phyloP scores from a whole-genome alignment of 2,888 invertebrate species.

The Parnassius apollo region DNA sequence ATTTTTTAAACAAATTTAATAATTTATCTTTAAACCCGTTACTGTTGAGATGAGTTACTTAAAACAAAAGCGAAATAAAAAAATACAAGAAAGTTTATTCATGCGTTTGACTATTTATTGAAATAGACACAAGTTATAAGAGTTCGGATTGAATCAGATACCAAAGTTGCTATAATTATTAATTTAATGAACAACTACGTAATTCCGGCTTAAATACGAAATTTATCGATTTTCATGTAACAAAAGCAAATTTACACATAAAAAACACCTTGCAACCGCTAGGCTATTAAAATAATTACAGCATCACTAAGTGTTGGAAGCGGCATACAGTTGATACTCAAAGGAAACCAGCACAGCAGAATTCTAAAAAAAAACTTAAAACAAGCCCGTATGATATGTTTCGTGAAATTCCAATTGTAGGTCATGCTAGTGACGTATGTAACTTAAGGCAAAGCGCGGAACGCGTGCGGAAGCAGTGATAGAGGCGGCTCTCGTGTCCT shows the following conservation, averaged over 20 bases:
- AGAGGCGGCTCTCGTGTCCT: slow-evolving; percentile 62
- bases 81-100: slow-evolving; percentile 2
- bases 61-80: slow-evolving; percentile 6
- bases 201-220: slow-evolving; percentile 10
- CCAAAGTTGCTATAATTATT: background rate
- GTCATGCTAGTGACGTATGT: slow-evolving; percentile 34
- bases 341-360: slow-evolving; percentile 63
- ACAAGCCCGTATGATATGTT: slow-evolving; percentile 64
- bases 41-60: slow-evolving; percentile 11
- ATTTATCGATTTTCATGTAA: background rate
- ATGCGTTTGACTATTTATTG: slow-evolving; percentile 8
- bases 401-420: slow-evolving; percentile 24
- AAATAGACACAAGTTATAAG: background rate
- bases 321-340: slow-evolving; percentile 53
- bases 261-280: slow-evolving; percentile 35
- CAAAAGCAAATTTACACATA: slow-evolving; percentile 16
- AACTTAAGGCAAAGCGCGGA: slow-evolving; percentile 22
- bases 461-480: slow-evolving; percentile 40
- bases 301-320: slow-evolving; percentile 52
- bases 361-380: slow-evolving; percentile 46
- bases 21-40: background rate
- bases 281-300: slow-evolving; percentile 54
- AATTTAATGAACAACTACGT: background rate
- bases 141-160: slow-evolving; percentile 6
- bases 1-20: background rate